Base-by-base conservation (phyloP, 2,888 invertebrate genomes). In the Mythimna impura region DNA sequence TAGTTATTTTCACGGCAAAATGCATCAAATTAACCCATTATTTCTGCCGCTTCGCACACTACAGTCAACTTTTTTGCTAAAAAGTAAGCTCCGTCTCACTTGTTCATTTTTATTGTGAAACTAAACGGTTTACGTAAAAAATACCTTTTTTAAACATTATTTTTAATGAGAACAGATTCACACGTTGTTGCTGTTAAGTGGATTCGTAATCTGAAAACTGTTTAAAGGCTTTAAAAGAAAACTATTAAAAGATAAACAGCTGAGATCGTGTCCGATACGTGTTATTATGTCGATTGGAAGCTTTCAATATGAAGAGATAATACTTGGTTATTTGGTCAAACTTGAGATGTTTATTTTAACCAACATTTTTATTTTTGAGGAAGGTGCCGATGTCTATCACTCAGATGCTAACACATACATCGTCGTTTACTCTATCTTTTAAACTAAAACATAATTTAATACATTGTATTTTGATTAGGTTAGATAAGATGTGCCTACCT, bases 21-120 rank as follows among this genome's bases (percentile, higher is more conserved):
- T 87, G 84, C 78, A 77, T 84, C 82, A 85, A 87, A 89, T 89
- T 88, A 88, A 87, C 86, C 85, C 88, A 89, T 90, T 88, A 89
- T 82, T 83, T 78, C 68, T 68, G 71, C 61, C 78, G 78, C 80
- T 82, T 73, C 71, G 58, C 77, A 80, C 80, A 80, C 63, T 62
- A 72, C 43, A 22, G 36, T 52, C 63, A 30, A 65, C 25, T 71
- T 79, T 81, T 78, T 74, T 78, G 34, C 55, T 72, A 71, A 73
- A 79, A 83, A 81, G 63, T 72, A 81, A 78, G 57, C 67, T 69
- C 66, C 74, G 47, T 47, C 81, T 75, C 66, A 60, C 72, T 69
- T 74, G 71, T 73, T 69, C 80, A 76, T 80, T 80, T 47, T 81
- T 76, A 83, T 73, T 43, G 58, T 73, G 69, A 74, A 83, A 83